Evolutionary conservation across 2,888 invertebrate species (phyloP).

Genomic region (Ophioninae sp.): DNA sequence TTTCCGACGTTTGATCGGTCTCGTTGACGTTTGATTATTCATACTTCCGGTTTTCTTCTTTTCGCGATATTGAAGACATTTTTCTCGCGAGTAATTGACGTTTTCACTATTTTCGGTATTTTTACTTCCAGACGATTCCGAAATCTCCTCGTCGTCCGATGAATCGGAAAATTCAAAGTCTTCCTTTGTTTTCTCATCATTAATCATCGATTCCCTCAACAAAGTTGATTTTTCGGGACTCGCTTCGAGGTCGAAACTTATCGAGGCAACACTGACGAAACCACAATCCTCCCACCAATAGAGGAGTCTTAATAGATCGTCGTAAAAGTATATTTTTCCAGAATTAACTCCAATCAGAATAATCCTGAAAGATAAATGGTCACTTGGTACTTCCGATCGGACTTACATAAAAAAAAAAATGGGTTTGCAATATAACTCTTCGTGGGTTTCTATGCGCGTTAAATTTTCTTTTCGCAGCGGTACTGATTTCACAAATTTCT

Average conservation of each 20-base stretch:
- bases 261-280: constrained; percentile 81
- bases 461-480: constrained; percentile 68
- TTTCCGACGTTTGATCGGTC: not conserved
- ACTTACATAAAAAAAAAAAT: not conserved
- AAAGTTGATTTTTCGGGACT: constrained; percentile 49
- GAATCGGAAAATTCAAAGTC: constrained; percentile 10
- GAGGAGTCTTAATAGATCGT: constrained; percentile 83
- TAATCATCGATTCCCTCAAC: constrained; percentile 36
- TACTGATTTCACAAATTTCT: constrained; percentile 67
- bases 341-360: constrained; percentile 83
- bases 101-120: constrained; percentile 27
- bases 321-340: constrained; percentile 85
- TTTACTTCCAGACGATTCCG: constrained; percentile 10
- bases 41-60: not conserved
- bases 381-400: not conserved
- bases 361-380: constrained; percentile 75
- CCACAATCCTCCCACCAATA: constrained; percentile 83
- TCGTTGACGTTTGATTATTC: not conserved
- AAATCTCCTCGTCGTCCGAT: constrained; percentile 36
- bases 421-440: constrained; percentile 65
- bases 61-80: not conserved
- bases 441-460: constrained; percentile 65
- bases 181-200: constrained; percentile 30
- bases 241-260: constrained; percentile 82
- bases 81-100: not conserved